Evolutionary conservation across 2,113 vertebrate species (phyloP), one percentile per base, ranked within the genome.

Genomic region (Blennius ocellaris): DNA sequence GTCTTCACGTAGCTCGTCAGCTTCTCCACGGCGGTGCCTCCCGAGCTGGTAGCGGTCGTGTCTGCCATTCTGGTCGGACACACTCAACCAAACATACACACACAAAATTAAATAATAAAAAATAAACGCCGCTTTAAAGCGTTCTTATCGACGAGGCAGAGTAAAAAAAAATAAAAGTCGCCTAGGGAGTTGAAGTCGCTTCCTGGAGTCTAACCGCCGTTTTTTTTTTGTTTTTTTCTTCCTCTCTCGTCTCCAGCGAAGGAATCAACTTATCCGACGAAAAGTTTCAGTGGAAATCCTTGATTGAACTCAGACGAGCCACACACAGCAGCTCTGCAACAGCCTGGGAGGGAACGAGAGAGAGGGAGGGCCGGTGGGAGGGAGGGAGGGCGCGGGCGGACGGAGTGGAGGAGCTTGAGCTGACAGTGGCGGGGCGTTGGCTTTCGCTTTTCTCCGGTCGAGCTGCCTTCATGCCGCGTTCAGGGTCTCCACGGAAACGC

Each of bases 1-100:
- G 94, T 93, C 58, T 59, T 86, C 67, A 86, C 61, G 69, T 94
- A 94, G 41, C 11, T 80, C 51, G 83, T 86, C 51, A 93, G 58
- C 62, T 72, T 93, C n/a, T 91, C 91, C 85, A 90, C 0, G 63
- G 30, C 68, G 79, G 0, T 76, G 0, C 49, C 75, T 0, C 51
- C 73, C 3, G 86, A 0, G 17, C 16, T 51, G 1, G 65, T 30
- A 0, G 61, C 69, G 1, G 14, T 50, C 0, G 84, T 83, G 39
- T 93, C 93, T 17, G 89, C 92, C 94, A 94, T 94, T 39, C 47
- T 78, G 14, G 11, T 36, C 59, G 11, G 50, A 69, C 14, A 50
- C 6, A 66, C 50, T 10, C 61, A 50, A 50, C 11, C 14, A n/a
- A 5, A 43, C 15, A 17, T 17, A 14, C 11, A 0, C 40, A 3